Percentiles rank a stretch among this genome's conserved stretches.
These are phyloP conservation scores for Microtus obscurus DNA, from an alignment of 2,797 vertebrate genomes.

Conservation along the genomic window DNA sequence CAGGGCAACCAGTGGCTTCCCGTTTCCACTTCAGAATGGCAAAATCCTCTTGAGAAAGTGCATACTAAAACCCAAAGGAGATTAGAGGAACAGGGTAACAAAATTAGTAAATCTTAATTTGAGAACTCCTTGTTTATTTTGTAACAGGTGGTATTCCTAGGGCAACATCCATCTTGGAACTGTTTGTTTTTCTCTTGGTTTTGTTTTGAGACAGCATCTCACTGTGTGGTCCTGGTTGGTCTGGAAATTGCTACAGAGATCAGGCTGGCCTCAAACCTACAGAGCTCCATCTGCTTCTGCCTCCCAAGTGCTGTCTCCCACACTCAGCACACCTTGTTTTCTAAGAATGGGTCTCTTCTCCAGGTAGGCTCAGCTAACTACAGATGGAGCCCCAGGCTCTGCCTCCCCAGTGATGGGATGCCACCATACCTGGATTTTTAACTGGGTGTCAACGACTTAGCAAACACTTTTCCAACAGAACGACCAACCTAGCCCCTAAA, in stretches of 20 bases:
- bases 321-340: background rate
- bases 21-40: background rate
- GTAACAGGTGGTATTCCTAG: background rate
- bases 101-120: background rate
- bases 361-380: no score
- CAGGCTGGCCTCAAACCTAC: background rate
- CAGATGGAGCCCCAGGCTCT: background rate
- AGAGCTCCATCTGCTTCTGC: background rate
- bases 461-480: background rate
- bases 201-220: background rate
- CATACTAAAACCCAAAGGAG: conserved; percentile 8
- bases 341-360: background rate
- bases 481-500: background rate
- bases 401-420: background rate
- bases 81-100: background rate
- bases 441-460: background rate
- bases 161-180: background rate
- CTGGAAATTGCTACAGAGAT: background rate
- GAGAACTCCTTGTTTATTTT: background rate
- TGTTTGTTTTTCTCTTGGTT: background rate
- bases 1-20: background rate
- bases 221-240: background rate
- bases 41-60: conserved; percentile 38
- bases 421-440: background rate
- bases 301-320: background rate